Base-by-base conservation (phyloP, 2,113 vertebrate genomes). In the Syrmaticus mikado region DNA sequence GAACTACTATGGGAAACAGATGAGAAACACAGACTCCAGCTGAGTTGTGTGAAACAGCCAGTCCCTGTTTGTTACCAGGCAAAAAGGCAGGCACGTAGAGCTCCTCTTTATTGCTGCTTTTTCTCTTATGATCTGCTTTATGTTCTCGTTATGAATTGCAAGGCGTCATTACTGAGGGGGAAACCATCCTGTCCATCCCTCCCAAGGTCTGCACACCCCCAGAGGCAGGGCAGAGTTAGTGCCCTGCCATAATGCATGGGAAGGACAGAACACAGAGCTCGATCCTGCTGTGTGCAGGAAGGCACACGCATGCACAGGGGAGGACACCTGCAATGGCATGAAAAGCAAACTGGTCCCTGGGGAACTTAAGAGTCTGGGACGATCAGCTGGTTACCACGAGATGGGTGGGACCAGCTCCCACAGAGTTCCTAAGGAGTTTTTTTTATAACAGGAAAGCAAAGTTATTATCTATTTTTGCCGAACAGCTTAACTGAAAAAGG, bases 391-490 rank as follows among this genome's bases (percentile, higher is more conserved):
- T 86, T 72, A 74, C 43, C 1, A 5, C 7, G 30, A 41, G 64
- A 64, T 87, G 90, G 72, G 65, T 90, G 90, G 92, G 83, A 90
- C 52, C 73, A 13, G 38, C 30, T 95, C 79, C 65, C 85, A 92
- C 53, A 79, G 58, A 91, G 46, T 41, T 94, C 79, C 50, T 88
- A 61, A 93, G 41, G 32, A 50, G 38, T 6, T 55, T 71, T 82
- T 82, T 52, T 82, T 91, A 83, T 17, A 91, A 93, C 68, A 81
- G 90, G 83, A 94, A 96, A 75, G 32, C 82, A 83, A 88, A 81
- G 38, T 43, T 92, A 81, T n/a, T 85, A 60, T 34, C 82, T 92
- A 60, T 90, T 91, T 96, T 87, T 93, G 94, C 94, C 95, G 94
- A 94, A 71, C 9, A 10, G n/a, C 68, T 95, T 86, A 89, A 92